Percentiles rank a stretch among this genome's conserved stretches.
phyloP scores from a whole-genome alignment of 2,888 invertebrate species.

The Scaptodrosophila latifasciaeformis region DNA sequence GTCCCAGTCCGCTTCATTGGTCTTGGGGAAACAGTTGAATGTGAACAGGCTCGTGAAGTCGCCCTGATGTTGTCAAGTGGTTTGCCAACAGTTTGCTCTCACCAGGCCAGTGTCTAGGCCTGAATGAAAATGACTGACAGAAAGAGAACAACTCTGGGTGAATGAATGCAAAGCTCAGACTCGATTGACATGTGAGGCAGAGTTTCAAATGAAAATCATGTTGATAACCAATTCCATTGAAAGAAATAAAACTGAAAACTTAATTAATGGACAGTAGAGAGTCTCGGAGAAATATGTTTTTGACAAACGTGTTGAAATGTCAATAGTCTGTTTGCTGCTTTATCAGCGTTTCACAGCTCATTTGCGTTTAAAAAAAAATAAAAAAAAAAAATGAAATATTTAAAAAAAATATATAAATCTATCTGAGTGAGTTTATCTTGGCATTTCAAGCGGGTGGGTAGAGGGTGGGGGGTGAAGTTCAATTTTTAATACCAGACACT shows the following conservation, averaged over 20 bases:
- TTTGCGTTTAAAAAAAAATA: conserved; percentile 63
- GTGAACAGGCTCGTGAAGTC: background rate
- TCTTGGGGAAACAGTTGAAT: background rate
- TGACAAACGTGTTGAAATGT: conserved; percentile 33
- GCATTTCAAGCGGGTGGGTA: no score
- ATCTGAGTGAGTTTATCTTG: no score
- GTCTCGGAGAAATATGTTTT: background rate
- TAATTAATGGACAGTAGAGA: conserved; percentile 17
- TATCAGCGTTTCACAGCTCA: conserved; percentile 64
- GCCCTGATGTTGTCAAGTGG: conserved; percentile 3
- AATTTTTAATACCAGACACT: background rate
- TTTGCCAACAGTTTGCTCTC: conserved; percentile 3
- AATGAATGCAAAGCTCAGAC: no score
- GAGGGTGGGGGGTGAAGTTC: no score
- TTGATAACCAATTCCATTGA: no score
- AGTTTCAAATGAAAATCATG: conserved; percentile 26
- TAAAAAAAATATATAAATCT: no score
- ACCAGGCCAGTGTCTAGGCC: background rate
- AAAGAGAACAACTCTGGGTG: no score
- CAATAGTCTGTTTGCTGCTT: conserved; percentile 58
- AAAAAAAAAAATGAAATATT: conserved; percentile 52
- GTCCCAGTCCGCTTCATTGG: background rate
- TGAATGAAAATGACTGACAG: background rate
- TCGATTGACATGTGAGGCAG: no score
- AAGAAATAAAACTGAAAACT: conserved; percentile 5